Conservation (phyloP, 2,888 invertebrate genomes). For the Silvanus unidentatus region DNA sequence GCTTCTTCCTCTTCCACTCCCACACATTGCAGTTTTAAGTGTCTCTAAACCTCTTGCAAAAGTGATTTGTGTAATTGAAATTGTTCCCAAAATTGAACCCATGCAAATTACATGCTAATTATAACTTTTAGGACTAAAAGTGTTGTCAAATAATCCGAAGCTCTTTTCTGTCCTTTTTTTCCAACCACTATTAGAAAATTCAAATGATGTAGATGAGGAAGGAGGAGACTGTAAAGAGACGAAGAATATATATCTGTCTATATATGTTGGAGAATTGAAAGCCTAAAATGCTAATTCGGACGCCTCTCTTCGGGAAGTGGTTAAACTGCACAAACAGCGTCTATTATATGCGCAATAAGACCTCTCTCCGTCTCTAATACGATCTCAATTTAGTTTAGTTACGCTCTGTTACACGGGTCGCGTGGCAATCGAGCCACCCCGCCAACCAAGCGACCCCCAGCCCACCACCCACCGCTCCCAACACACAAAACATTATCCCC, state of each 20-base stretch:
- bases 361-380: conserved; percentile 48
- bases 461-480: too few species aligned
- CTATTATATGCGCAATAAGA: conserved; percentile 51
- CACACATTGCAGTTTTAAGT: not conserved
- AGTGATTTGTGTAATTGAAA: conserved; percentile 18
- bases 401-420: conserved; percentile 50
- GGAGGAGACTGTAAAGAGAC: too few species aligned
- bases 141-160: too few species aligned
- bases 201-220: too few species aligned
- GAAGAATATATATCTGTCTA: too few species aligned
- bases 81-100: conserved; percentile 14
- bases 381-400: conserved; percentile 52
- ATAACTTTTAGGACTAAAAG: not conserved
- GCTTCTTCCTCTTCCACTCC: conserved; percentile 8
- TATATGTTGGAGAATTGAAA: conserved; percentile 37
- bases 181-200: too few species aligned
- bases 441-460: not conserved
- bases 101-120: conserved; percentile 17
- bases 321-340: conserved; percentile 50
- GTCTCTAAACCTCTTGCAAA: conserved; percentile 9
- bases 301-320: conserved; percentile 46
- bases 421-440: conserved; percentile 43
- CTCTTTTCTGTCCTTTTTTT: too few species aligned
- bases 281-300: conserved; percentile 47
- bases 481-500: too few species aligned